Evolutionary conservation across 2,888 invertebrate genomes (phyloP), one percentile per base, ranked within the genome.

Genomic region (Caenorhabditis sp.): DNA sequence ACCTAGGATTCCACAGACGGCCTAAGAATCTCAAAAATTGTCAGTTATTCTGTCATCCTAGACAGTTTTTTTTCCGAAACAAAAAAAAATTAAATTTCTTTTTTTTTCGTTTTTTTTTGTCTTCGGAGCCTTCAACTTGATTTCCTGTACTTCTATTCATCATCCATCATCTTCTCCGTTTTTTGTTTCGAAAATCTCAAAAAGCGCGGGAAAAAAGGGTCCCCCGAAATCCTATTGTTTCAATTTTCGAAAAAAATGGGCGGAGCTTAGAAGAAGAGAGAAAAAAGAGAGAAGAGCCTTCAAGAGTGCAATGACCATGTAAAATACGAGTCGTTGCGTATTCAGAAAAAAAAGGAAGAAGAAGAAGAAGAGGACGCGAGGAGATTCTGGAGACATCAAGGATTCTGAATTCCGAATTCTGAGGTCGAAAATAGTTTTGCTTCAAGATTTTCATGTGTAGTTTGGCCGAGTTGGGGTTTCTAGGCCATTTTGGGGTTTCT

Each of bases 141-240:
- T 47, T n/a, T 2, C 10, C 2, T 47, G 47, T 51, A 19, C 51
- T 51, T 22, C 22, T n/a, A 10, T 51, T 4, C 19, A 51, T 8
- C 6, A 51, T 24, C 10, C 22, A 22, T 24, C 3, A 19, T 51
- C 24, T 51, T 24, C 22, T 19, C 22, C 10, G 8, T 22, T 51
- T 24, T 51, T 24, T 24, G 22, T 24, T 44, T 44, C 8, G 10
- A 22, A 22, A 22, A 51, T 10, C 22, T 24, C 7, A 24, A 47
- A 47, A n/a, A n/a, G n/a, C n/a, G n/a, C n/a, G 49, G 6, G n/a
- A 24, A 51, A 22, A 51, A 51, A 51, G 24, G 51, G 22, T 8
- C 14, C 47, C 47, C 47, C 47, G 10, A 47, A 51, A 51, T 51
- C 24, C 51, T 51, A 51, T 51, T 51, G 51, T 51, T 51, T 51